phyloP scores from a whole-genome alignment of 23 tunicate species.

The Trididemnum clinides region DNA sequence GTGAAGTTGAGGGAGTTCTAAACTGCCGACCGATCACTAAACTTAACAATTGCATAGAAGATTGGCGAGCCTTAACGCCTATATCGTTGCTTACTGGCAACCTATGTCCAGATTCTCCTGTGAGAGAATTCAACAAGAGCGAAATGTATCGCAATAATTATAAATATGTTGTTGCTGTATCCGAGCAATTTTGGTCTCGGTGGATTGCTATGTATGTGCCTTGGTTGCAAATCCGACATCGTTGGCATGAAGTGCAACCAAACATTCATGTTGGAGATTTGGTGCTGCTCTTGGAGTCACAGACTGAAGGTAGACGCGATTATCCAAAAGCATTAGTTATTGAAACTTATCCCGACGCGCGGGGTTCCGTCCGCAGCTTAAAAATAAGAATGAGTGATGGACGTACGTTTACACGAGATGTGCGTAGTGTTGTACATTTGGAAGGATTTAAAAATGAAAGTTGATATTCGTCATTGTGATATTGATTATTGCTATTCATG shows the following conservation, averaged over 20 bases:
- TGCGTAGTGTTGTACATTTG: constrained; percentile 1
- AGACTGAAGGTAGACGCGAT: constrained; percentile 6
- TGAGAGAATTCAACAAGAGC: neutral
- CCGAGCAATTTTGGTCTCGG: constrained; percentile 10
- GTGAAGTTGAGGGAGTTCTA: constrained; percentile 7
- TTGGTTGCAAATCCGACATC: constrained; percentile 22
- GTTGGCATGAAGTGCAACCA: neutral
- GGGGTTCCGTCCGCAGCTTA: neutral
- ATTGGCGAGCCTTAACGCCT: constrained; percentile 29
- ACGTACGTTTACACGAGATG: constrained; percentile 5
- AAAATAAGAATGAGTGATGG: neutral
- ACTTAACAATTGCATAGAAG: neutral
- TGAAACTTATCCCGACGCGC: neutral
- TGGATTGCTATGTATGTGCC: constrained; percentile 14
- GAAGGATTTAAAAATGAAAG: too few species aligned
- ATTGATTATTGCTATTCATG: too few species aligned
- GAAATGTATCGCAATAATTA: constrained; percentile 7
- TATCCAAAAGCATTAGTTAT: neutral
- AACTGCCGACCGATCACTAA: constrained; percentile 3
- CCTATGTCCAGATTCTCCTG: neutral
- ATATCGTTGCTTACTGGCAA: constrained; percentile 1
- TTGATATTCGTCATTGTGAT: too few species aligned
- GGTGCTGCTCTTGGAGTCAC: neutral
- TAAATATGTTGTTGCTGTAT: constrained; percentile 10
- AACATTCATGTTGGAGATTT: neutral